phyloP scores from a whole-genome alignment of 92 coral and sea anemone genomes.

The Scolanthus callimorphus region DNA sequence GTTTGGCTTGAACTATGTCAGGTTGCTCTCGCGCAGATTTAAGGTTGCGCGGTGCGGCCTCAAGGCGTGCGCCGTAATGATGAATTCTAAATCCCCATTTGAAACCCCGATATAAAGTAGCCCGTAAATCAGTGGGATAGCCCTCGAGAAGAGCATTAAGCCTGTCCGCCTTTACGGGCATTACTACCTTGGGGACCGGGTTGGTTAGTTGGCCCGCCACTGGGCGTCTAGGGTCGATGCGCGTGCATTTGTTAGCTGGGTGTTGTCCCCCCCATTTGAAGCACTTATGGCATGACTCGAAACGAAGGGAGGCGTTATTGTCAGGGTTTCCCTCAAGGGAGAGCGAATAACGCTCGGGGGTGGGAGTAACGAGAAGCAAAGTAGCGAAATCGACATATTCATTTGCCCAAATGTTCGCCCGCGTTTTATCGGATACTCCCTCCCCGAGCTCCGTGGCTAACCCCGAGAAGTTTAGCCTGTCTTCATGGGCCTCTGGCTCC shows the following conservation, averaged over 20 bases:
- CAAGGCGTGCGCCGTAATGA: slow-evolving; percentile 12
- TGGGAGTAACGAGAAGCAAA: no score
- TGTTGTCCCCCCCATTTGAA: slow-evolving; percentile 4
- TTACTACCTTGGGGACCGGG: background rate
- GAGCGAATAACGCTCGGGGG: no score
- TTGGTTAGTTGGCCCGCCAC: no score
- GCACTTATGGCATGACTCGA: background rate
- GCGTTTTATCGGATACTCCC: no score
- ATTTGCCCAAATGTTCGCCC: no score
- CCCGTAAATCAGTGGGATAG: background rate
- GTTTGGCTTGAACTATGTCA: background rate
- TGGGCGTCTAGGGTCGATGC: no score
- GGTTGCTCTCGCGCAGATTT: slow-evolving; percentile 17
- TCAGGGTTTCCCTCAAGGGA: no score
- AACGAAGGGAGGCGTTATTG: background rate
- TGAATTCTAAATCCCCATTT: slow-evolving; percentile 6
- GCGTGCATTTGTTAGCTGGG: no score
- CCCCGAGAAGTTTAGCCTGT: no score
- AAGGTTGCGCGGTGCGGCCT: slow-evolving; percentile 13
- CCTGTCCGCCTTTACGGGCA: slow-evolving; percentile 22
- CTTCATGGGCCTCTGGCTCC: no score
- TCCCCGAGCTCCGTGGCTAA: no score
- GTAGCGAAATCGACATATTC: no score
- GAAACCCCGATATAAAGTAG: slow-evolving; percentile 8
- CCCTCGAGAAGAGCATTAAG: slow-evolving; percentile 18